Evolutionary conservation across 1,140 invertebrate genomes (phyloP).

Genomic region (Varroa destructor): DNA sequence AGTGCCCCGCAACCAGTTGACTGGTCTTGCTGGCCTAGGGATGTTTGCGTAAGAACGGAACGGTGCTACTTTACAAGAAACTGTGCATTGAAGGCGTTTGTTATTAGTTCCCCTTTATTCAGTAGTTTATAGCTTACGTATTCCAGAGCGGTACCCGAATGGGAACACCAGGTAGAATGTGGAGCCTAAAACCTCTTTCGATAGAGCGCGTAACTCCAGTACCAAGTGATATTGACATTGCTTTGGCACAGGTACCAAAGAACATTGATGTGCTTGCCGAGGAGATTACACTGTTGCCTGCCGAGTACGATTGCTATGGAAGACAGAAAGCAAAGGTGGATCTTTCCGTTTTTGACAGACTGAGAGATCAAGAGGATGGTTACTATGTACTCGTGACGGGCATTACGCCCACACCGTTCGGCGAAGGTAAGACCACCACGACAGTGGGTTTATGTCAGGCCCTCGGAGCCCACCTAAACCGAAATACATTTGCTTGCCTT

Average conservation of each 20-base stretch:
- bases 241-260: slow-evolving; percentile 72
- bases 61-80: too few relatives aligned
- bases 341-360: slow-evolving; percentile 61
- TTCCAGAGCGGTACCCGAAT: too few relatives aligned
- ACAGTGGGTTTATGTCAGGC: slow-evolving; percentile 85
- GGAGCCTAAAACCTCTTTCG: slow-evolving; percentile 52
- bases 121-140: too few relatives aligned
- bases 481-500: slow-evolving; percentile 83
- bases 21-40: too few relatives aligned
- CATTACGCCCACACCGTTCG: slow-evolving; percentile 44
- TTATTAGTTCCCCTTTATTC: too few relatives aligned
- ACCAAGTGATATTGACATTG: slow-evolving; percentile 77
- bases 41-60: too few relatives aligned
- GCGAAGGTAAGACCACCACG: slow-evolving; percentile 56
- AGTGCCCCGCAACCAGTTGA: too few relatives aligned
- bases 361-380: slow-evolving; percentile 56
- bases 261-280: slow-evolving; percentile 58
- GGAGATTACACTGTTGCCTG: slow-evolving; percentile 66
- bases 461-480: slow-evolving; percentile 63
- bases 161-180: slow-evolving; percentile 37
- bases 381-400: slow-evolving; percentile 91
- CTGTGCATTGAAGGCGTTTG: too few relatives aligned
- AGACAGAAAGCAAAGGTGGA: slow-evolving; percentile 90
- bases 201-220: slow-evolving; percentile 52
- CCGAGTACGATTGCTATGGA: slow-evolving; percentile 79